Conservation (phyloP, 2,113 vertebrate genomes). For the Menidia beryllina region DNA sequence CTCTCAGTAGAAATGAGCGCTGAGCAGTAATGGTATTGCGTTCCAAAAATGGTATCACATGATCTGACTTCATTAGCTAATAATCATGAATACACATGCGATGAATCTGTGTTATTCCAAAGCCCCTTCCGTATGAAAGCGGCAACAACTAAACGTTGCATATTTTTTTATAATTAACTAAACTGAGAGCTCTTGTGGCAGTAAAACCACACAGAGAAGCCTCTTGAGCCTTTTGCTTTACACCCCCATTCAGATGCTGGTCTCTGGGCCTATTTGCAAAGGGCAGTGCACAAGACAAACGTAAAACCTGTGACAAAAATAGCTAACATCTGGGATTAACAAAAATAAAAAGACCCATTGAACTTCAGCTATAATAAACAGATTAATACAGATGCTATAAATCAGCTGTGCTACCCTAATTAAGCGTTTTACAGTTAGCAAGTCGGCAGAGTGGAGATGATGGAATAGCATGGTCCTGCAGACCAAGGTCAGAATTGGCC, state of each 20-base stretch:
- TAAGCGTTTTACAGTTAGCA: constrained; percentile 55
- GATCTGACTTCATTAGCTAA: constrained; percentile 55
- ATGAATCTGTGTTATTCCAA: constrained; percentile 22
- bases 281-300: constrained; percentile 19
- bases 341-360: constrained; percentile 6
- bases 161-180: constrained; percentile 31
- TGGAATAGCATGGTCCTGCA: constrained; percentile 36
- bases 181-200: constrained; percentile 4
- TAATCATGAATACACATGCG: constrained; percentile 66
- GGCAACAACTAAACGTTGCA: not conserved
- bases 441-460: constrained; percentile 42
- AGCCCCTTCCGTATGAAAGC: constrained; percentile 16
- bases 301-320: constrained; percentile 22
- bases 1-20: constrained; percentile 23
- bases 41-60: constrained; percentile 43
- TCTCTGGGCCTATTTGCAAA: constrained; percentile 3
- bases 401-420: constrained; percentile 34
- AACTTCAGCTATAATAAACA: constrained; percentile 56
- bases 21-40: constrained; percentile 14
- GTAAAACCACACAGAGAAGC: not conserved
- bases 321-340: constrained; percentile 4
- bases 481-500: constrained; percentile 53
- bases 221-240: constrained; percentile 7
- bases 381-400: constrained; percentile 57
- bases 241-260: constrained; percentile 8